Evolutionary conservation across 2,113 vertebrate genomes (phyloP), one percentile per base, ranked within the genome.

Genomic region (Leptosomus discolor): DNA sequence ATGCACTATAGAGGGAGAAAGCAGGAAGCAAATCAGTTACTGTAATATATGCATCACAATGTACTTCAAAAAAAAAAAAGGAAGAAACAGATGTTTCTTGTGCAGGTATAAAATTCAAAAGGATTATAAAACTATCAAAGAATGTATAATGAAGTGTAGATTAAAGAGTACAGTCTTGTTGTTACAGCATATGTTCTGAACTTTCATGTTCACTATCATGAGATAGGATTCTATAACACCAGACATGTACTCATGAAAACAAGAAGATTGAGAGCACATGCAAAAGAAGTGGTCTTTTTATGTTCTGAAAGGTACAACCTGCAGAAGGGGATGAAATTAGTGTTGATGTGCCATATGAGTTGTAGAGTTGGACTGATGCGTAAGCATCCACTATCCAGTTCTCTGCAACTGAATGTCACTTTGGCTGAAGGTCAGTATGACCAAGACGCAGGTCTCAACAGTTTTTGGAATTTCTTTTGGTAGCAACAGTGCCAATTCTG

Each of bases 71-170:
- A 83, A 82, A 58, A 43, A n/a, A 50, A 23, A 15, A 69, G 67
- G 29, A 90, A 92, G 20, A 45, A 81, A 78, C 68, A 88, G 43
- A 78, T 91, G 60, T 65, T 92, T 76, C 48, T 88, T 90, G n/a
- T 65, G 11, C 58, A 93, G 88, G 90, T 53, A 95, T 90, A 96
- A 96, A 86, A 96, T 90, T 92, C 63, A 63, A 88, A 90, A 92
- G 36, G 39, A 75, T 81, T 51, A 29, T 91, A 88, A 93, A 97
- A 48, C 60, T 92, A 88, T 92, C 80, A 92, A 60, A 54, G 68
- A 70, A 86, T 4, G 6, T 65, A n/a, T 91, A 89, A 95, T 82
- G 63, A 71, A 57, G 56, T 86, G 70, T 63, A 78, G 92, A 92
- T 85, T 60, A 92, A 77, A 85, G 64, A 94, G 37, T 1, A 2